A percentile compares a stretch with the other conserved stretches of the same genome.
These are phyloP conservation scores for Amyelois transitella DNA, from an alignment of 1,140 invertebrate genomes.

Conservation along the genomic window DNA sequence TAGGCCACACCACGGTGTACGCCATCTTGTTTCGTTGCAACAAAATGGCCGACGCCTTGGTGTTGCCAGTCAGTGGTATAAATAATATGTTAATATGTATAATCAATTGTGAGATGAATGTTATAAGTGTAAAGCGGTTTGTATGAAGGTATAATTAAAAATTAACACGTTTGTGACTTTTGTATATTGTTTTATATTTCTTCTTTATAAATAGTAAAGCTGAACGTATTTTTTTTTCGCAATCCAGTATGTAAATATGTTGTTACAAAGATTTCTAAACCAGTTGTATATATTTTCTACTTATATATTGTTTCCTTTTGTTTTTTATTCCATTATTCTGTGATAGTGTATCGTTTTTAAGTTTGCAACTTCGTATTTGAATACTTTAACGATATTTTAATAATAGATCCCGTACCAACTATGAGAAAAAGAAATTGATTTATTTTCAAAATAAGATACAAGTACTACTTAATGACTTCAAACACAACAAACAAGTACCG, in stretches of 20 bases:
- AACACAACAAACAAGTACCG: no score
- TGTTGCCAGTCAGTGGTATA: background rate
- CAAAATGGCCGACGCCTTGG: background rate
- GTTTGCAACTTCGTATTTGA: background rate
- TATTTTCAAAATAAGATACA: no score
- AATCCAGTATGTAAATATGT: conserved; percentile 2
- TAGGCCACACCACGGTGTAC: background rate
- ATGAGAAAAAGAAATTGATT: no score
- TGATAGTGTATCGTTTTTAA: background rate
- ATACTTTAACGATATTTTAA: no score
- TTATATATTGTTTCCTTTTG: background rate
- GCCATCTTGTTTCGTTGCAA: background rate
- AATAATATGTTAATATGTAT: conserved; percentile 12
- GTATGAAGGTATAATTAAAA: background rate
- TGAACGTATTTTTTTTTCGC: background rate
- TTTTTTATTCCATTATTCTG: background rate
- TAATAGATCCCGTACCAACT: no score
- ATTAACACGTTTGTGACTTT: background rate
- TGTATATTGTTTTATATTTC: background rate
- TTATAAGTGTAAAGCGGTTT: background rate
- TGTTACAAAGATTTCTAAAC: background rate
- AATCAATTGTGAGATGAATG: conserved; percentile 5
- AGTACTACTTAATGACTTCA: no score
- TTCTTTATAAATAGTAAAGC: background rate
- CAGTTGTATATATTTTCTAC: background rate